Conservation (phyloP, 1,140 invertebrate species). For the Drosophila chauvacae region DNA sequence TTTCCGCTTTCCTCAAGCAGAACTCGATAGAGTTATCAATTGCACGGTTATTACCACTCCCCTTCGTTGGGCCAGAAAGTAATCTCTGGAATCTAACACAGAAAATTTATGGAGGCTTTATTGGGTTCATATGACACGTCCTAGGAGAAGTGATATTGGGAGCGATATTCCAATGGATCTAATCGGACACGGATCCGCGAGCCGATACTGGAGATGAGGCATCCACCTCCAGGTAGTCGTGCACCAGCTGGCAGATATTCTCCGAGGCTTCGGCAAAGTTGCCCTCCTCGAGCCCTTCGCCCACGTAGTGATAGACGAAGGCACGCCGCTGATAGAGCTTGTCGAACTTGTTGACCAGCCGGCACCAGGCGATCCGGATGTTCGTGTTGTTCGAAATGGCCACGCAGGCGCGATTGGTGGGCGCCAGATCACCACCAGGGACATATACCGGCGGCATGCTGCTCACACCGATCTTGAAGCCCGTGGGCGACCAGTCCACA, state of each 20-base stretch:
- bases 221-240: constrained; percentile 86
- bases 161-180: constrained; percentile 1
- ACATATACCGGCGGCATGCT: constrained; percentile 89
- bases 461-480: constrained; percentile 89
- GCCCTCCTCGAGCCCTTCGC: constrained; percentile 90
- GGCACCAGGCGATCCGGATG: constrained; percentile 75
- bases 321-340: constrained; percentile 72
- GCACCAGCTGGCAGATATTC: constrained; percentile 87
- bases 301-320: constrained; percentile 85
- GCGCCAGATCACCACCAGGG: constrained; percentile 88
- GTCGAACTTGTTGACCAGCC: constrained; percentile 76
- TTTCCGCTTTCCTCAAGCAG: background rate
- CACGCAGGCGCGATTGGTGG: constrained; percentile 85
- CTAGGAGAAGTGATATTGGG: background rate
- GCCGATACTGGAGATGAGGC: constrained; percentile 39
- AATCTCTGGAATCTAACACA: background rate
- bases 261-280: constrained; percentile 88
- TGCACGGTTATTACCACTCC: background rate
- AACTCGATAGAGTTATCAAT: background rate
- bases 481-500: constrained; percentile 91
- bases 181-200: constrained; percentile 22
- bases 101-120: constrained; percentile 30
- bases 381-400: constrained; percentile 85
- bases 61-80: background rate
- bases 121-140: constrained; percentile 1